A percentile compares a stretch with the other conserved stretches of the same genome.
phyloP scores from a whole-genome alignment of 1,140 invertebrate species.

The Drosophila kepulauana region DNA sequence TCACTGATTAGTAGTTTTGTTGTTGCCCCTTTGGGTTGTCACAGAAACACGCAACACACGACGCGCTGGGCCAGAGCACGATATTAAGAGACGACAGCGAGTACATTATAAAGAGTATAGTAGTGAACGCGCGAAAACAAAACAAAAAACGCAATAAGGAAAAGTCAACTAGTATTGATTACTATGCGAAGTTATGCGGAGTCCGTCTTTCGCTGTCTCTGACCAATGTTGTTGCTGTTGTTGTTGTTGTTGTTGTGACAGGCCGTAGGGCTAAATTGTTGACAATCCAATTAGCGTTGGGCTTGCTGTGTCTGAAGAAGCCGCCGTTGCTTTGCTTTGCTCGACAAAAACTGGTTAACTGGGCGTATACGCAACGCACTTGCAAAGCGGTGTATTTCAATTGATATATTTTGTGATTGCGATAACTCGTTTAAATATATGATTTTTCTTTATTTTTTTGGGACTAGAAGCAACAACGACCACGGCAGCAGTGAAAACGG shows the following conservation, averaged over 20 bases:
- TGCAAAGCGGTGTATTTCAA: not conserved
- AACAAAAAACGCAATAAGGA: conserved; percentile 42
- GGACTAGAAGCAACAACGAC: conserved; percentile 13
- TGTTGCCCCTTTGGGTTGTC: conserved; percentile 63
- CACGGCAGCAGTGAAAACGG: conserved; percentile 39
- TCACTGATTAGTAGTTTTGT: conserved; percentile 40
- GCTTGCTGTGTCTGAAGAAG: conserved; percentile 23
- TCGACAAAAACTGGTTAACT: conserved; percentile 19
- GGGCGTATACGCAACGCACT: conserved; percentile 26
- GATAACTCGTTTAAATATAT: not conserved
- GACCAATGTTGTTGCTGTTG: conserved; percentile 7
- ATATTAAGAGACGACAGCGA: conserved; percentile 22
- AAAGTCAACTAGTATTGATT: conserved; percentile 70
- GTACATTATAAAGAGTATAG: conserved; percentile 44
- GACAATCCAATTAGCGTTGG: conserved; percentile 76
- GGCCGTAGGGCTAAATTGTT: conserved; percentile 48
- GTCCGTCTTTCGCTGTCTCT: conserved; percentile 31
- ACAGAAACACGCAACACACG: conserved; percentile 57
- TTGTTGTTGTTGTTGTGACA: conserved; percentile 57
- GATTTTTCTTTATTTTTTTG: conserved; percentile 18
- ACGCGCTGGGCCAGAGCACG: conserved; percentile 7
- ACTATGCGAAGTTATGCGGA: conserved; percentile 74
- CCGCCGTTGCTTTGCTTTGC: conserved; percentile 20
- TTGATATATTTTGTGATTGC: not conserved
- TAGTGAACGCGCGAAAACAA: conserved; percentile 70